Evolutionary conservation across 2,113 vertebrate species (phyloP), one percentile per base, ranked within the genome.

Genomic region (Myotis davidii): DNA sequence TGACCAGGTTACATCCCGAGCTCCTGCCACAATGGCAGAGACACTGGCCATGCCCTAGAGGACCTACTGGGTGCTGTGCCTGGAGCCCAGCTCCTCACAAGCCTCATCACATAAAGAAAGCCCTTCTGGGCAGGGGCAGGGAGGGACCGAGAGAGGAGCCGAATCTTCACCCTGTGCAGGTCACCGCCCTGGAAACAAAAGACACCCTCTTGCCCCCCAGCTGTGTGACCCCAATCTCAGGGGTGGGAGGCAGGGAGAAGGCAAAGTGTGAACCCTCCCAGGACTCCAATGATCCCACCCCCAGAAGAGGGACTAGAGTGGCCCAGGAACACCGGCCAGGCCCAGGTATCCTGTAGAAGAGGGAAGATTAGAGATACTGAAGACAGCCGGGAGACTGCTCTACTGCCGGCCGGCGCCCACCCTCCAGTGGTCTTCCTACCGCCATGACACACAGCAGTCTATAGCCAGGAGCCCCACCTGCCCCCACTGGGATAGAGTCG

Each of bases 371-470:
- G 64, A 72, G 27, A 45, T 39, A 45, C 48, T 14, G 25, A 67
- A 48, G 37, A 65, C 0, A 50, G 42, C 16, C 4, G 0, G 3
- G 11, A 65, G 23, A 59, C 52, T 21, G n/a, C n/a, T 64, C 29
- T 12, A 10, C 54, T n/a, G 16, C 34, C 2, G 8, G 17, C 45
- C 2, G 12, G 18, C 0, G 3, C 3, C 37, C 39, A 32, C 16
- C 32, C 23, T 64, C 16, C 10, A 6, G 67, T 0, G 2, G 52
- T n/a, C 25, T 70, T n/a, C 32, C 34, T 17, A 52, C 14, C 8
- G 2, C 48, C 52, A 21, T 54, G 42, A 64, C 32, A 20, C 39
- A 27, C 0, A 9, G 27, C 21, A 13, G 72, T 27, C 34, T 37
- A 18, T 0, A 76, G 83, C 37, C 23, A 72, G 8, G 34, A 54